Conservation (phyloP, 2,888 invertebrate genomes). For the Pristionchus mayeri region DNA sequence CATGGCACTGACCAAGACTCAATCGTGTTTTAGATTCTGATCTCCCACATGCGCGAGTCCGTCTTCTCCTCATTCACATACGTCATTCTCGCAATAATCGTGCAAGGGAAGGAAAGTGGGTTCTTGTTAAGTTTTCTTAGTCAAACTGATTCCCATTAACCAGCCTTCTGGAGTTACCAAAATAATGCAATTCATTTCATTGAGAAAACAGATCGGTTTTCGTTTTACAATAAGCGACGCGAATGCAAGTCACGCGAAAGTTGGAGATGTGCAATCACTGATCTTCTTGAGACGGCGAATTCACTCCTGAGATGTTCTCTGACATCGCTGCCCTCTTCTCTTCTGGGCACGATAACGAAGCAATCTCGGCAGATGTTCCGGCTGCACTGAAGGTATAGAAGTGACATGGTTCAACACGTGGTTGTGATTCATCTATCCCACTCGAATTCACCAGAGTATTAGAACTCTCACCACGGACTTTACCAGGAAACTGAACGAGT, state of each 20-base stretch:
- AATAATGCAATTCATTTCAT: no score
- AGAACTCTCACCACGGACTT: no score
- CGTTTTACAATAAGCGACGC: no score
- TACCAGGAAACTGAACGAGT: no score
- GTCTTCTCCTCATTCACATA: slow-evolving; percentile 71
- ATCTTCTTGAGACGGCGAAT: slow-evolving; percentile 78
- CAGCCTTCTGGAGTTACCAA: not conserved
- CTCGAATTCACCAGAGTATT: no score
- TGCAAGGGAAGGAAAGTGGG: slow-evolving; percentile 66
- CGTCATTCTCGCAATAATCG: slow-evolving; percentile 69
- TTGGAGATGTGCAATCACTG: not conserved
- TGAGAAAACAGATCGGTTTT: no score
- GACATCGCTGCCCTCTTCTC: slow-evolving; percentile 84
- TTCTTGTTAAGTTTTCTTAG: not conserved
- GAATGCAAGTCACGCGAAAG: no score
- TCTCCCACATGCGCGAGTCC: slow-evolving; percentile 61
- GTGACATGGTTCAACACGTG: no score
- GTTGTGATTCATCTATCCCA: no score
- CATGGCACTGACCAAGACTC: not conserved
- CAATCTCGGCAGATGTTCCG: slow-evolving; percentile 86
- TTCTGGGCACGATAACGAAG: slow-evolving; percentile 81
- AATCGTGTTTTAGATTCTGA: slow-evolving; percentile 55
- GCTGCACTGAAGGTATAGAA: slow-evolving; percentile 77
- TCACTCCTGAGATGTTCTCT: slow-evolving; percentile 82
- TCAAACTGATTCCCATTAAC: not conserved